These are phyloP conservation scores for Philaethria dido DNA, from an alignment of 2,888 invertebrate species.

Conservation along the genomic window DNA sequence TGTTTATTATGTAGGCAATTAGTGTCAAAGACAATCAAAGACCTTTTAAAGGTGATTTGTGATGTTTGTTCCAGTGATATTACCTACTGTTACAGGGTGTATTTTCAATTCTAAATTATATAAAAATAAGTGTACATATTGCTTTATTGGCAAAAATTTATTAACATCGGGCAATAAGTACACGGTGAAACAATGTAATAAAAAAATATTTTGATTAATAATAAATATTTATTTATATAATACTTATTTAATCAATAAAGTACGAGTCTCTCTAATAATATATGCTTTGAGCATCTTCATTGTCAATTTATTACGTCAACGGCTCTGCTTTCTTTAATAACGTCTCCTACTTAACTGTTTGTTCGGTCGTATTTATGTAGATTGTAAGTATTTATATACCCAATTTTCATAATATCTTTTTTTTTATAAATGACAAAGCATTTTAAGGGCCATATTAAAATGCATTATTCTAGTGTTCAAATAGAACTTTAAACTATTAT, in stretches of 20 bases:
- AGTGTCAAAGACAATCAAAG: background rate
- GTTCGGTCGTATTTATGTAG: background rate
- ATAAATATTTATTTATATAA: slow-evolving; percentile 17
- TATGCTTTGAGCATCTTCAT: background rate
- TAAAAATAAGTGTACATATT: slow-evolving; percentile 5
- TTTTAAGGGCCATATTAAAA: background rate
- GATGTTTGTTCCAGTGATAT: slow-evolving; percentile 17
- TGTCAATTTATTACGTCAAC: background rate
- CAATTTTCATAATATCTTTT: background rate
- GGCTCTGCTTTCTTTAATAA: too few species aligned
- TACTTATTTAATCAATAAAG: slow-evolving; percentile 11
- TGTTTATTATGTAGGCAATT: slow-evolving; percentile 6
- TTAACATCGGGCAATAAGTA: background rate
- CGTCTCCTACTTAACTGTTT: background rate
- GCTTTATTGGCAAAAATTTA: background rate
- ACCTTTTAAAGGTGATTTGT: slow-evolving; percentile 11
- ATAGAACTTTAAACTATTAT: background rate
- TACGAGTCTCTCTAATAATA: slow-evolving; percentile 13
- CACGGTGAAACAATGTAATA: slow-evolving; percentile 6
- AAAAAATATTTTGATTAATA: slow-evolving; percentile 1
- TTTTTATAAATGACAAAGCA: background rate
- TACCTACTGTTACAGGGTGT: slow-evolving; percentile 1
- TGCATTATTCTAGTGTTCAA: background rate
- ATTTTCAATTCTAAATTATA: slow-evolving; percentile 1
- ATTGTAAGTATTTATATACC: background rate